Evolutionary conservation across 2,888 invertebrate genomes (phyloP), one percentile per base, ranked within the genome.

Genomic region (Drosophila setosimentum): DNA sequence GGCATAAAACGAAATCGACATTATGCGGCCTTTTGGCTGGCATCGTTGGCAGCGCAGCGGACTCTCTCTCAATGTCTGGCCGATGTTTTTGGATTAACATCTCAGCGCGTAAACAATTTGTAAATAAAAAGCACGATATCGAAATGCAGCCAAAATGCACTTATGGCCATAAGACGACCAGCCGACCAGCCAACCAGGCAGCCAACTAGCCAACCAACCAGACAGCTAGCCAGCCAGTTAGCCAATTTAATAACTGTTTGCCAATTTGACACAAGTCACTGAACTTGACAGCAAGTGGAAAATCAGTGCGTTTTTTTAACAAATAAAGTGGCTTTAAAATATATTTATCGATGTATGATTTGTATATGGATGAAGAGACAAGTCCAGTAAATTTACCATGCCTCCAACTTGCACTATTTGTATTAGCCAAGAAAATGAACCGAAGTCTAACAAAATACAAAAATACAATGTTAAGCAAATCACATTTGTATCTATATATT

Each of bases 41-140:
- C 30, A 32, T 8, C 42, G 11, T 63, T 53, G 63, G 33, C 30
- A 32, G 33, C 73, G 33, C 30, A 32, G 33, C 73, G 21, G 69
- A 78, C 80, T 78, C 84, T 83, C 85, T 85, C 87, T 80, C 78
- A 58, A 51, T 62, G 64, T 69, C 72, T 72, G 59, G 50, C 37
- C 40, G 50, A 35, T 50, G 51, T 63, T 50, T 50, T 73, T 45
- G 85, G 87, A 87, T 87, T 87, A 83, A 87, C 84, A 87, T 87
- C 87, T 88, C 87, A 82, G 87, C 89, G 87, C 89, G 87, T 88
- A 87, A 89, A 84, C 89, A 91, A 90, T 90, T 91, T 91, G 90
- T 90, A 91, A 91, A 91, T 88, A 85, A 88, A 90, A 91, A 87
- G 87, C 89, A 82, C 84, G 75, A 68, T 82, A 90, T 83, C 85